Conservation (phyloP, 2,113 vertebrate species). For the Pachypanchax playfairii region DNA sequence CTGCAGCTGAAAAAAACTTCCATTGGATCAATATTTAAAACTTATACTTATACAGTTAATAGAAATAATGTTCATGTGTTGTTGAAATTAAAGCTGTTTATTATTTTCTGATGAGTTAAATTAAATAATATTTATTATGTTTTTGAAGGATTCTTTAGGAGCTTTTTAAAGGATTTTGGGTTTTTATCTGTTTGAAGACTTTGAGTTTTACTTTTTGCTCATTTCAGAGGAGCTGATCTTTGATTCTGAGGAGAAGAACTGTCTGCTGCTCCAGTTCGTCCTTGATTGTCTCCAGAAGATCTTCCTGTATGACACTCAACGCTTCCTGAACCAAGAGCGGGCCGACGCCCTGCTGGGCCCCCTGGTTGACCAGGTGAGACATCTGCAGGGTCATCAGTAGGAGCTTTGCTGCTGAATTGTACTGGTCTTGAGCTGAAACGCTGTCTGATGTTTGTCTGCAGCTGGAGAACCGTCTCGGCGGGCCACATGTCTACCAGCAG, state of each 20-base stretch:
- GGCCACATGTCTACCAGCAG: slow-evolving; percentile 83
- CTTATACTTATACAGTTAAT: no score
- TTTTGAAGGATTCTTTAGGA: no score
- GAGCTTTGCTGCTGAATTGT: background rate
- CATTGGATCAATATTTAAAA: no score
- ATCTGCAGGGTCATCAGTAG: background rate
- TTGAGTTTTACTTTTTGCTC: background rate
- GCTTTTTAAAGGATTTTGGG: no score
- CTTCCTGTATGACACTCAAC: slow-evolving; percentile 91
- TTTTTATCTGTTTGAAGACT: no score
- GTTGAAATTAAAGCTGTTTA: background rate
- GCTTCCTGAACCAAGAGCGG: slow-evolving; percentile 91
- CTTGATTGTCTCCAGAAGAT: slow-evolving; percentile 90
- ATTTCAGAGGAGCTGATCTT: slow-evolving; percentile 84
- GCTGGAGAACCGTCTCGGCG: slow-evolving; percentile 91
- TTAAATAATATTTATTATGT: background rate
- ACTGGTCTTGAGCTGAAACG: background rate
- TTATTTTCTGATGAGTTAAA: background rate
- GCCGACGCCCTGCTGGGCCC: slow-evolving; percentile 88
- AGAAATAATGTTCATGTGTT: no score
- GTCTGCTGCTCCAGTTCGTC: slow-evolving; percentile 82
- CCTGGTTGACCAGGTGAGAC: slow-evolving; percentile 90
- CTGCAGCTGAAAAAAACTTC: no score
- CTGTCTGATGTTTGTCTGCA: slow-evolving; percentile 43
- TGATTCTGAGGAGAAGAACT: slow-evolving; percentile 80